Evolutionary conservation across 2,113 vertebrate species (phyloP), one percentile per base, ranked within the genome.

Genomic region (Caretta caretta): DNA sequence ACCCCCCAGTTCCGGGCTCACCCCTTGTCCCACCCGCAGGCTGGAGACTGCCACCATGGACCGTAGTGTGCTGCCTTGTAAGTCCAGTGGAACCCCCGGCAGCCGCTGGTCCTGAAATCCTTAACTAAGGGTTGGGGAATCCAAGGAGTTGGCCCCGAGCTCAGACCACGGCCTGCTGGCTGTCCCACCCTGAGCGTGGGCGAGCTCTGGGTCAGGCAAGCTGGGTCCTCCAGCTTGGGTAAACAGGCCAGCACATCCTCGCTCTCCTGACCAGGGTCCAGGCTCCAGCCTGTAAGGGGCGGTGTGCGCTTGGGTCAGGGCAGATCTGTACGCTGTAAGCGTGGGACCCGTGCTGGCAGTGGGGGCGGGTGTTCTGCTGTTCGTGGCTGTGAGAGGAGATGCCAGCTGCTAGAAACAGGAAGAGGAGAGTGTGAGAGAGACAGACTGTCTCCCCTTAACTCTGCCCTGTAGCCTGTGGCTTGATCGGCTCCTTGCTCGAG

Each of bases 391-490:
- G 65, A 19, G 59, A 14, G n/a, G 19, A 20, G 17, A 4, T 72
- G 65, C 19, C 10, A 20, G 65, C 17, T 19, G 14, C 29, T 65
- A 16, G 59, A 13, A 12, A 31, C 31, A 94, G 88, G 84, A 93
- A 97, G 93, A 97, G 92, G 96, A 96, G 94, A 91, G 95, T 22
- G 53, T 4, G 53, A 22, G 19, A 22, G 19, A 54, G 53, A 54
- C 53, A 51, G 92, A 89, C 96, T 96, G 96, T 97, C 96, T 96
- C 93, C 94, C 96, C 72, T 69, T 95, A 83, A 93, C 86, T 95
- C 62, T 76, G 79, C 91, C 93, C 57, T 85, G 49, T 6, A 13
- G 57, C 27, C 57, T 29, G 27, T 13, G 90, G 92, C 89, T 76
- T n/a, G 85, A 96, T 62, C 83, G 89, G 87, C 94, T 92, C 84